Evolutionary conservation across 2,113 vertebrate genomes (phyloP).

Genomic region (Nyctereutes procyonoides): DNA sequence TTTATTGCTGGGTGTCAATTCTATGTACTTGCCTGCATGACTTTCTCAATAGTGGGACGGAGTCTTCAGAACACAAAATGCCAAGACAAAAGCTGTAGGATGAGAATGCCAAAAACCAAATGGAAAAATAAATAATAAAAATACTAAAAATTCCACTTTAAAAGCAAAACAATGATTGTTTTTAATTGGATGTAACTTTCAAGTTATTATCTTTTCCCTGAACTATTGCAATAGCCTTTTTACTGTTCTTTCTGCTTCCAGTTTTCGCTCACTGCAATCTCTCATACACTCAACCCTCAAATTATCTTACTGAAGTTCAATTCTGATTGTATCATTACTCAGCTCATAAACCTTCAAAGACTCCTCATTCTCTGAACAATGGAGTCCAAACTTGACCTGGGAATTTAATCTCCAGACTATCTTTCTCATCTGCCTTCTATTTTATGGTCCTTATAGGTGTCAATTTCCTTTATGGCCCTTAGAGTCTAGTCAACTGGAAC

Average conservation of each 20-base stretch:
- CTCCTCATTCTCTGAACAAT: slow-evolving; percentile 46
- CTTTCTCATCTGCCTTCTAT: slow-evolving; percentile 31
- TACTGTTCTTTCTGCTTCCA: background rate
- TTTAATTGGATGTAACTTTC: background rate
- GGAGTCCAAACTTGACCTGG: background rate
- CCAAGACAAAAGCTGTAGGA: background rate
- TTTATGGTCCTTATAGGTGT: background rate
- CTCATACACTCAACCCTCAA: background rate
- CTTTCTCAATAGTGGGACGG: background rate
- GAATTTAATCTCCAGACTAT: background rate
- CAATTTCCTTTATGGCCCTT: background rate
- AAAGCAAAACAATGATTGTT: background rate
- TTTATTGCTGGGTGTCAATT: background rate
- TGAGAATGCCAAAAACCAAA: slow-evolving; percentile 41
- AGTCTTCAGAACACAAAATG: slow-evolving; percentile 7
- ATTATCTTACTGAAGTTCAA: slow-evolving; percentile 33
- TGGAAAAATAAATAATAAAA: slow-evolving; percentile 59
- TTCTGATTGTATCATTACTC: slow-evolving; percentile 50
- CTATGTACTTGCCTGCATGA: background rate
- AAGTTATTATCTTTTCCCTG: background rate
- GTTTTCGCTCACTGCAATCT: background rate
- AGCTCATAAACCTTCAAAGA: slow-evolving; percentile 59
- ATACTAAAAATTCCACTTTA: slow-evolving; percentile 24
- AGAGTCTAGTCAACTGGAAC: background rate
- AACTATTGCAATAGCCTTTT: background rate